These are phyloP conservation scores for Apodemus sylvaticus DNA, from an alignment of 2,113 vertebrate genomes.

Conservation along the genomic window DNA sequence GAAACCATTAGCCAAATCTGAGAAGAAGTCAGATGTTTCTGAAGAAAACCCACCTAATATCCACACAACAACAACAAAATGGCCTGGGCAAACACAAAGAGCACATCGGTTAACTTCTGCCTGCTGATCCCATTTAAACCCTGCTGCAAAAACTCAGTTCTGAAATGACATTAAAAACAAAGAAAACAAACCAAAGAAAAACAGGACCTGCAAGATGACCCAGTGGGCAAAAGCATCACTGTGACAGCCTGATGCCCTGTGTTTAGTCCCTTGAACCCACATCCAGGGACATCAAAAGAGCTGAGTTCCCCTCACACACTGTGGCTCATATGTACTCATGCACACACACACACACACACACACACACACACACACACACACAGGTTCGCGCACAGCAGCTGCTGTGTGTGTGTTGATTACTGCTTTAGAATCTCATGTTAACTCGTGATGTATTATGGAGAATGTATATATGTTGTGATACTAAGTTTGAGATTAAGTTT, in stretches of 20 bases:
- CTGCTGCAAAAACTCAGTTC: not conserved
- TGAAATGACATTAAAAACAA: conserved; percentile 9
- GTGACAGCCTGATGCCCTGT: not conserved
- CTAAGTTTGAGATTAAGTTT: conserved; percentile 28
- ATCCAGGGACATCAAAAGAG: too few species aligned
- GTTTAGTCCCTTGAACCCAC: not conserved
- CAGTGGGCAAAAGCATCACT: too few species aligned
- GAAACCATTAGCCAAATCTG: not conserved
- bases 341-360: not conserved
- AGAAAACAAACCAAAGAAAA: not conserved
- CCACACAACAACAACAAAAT: not conserved
- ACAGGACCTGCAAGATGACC: not conserved
- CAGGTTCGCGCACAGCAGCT: too few species aligned
- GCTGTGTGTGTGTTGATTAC: not conserved
- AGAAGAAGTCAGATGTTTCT: not conserved
- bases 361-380: not conserved
- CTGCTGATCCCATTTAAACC: not conserved
- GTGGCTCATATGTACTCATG: not conserved
- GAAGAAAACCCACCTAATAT: not conserved
- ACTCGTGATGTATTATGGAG: not conserved
- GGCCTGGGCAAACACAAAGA: not conserved
- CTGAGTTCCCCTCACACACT: not conserved
- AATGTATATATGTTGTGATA: not conserved
- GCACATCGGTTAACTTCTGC: not conserved
- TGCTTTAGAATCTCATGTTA: conserved; percentile 19